A percentile compares a stretch with the other conserved stretches of the same genome.
Conservation (phyloP, 2,113 vertebrate genomes). For the Scatophagus argus region DNA sequence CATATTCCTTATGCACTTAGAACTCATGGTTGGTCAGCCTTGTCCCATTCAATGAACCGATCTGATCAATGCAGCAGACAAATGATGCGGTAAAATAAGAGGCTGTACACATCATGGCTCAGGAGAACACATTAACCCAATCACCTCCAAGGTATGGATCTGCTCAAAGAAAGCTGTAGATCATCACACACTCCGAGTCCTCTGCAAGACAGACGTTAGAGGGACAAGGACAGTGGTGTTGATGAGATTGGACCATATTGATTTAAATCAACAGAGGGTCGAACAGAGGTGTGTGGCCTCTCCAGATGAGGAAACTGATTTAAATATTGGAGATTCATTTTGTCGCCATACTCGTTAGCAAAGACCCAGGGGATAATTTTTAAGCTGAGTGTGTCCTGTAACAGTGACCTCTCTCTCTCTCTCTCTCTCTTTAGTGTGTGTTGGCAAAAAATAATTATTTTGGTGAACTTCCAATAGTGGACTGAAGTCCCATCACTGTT, state of each 20-base stretch:
- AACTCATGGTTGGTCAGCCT: slow-evolving; percentile 12
- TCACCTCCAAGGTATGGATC: slow-evolving; percentile 67
- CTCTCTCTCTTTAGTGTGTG: too few relatives aligned
- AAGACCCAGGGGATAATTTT: slow-evolving; percentile 45
- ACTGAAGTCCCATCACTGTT: slow-evolving; percentile 36
- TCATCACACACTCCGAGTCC: slow-evolving; percentile 50
- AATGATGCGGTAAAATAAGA: slow-evolving; percentile 55
- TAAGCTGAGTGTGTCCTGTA: slow-evolving; percentile 26
- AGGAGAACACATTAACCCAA: slow-evolving; percentile 61
- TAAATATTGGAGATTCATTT: slow-evolving; percentile 49
- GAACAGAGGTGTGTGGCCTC: slow-evolving; percentile 57
- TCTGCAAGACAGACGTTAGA: slow-evolving; percentile 44
- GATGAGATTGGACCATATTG: slow-evolving; percentile 77
- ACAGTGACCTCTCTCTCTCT: slow-evolving; percentile 25
- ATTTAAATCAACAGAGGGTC: slow-evolving; percentile 75
- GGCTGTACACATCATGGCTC: slow-evolving; percentile 53
- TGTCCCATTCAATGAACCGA: slow-evolving; percentile 48
- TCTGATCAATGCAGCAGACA: slow-evolving; percentile 66
- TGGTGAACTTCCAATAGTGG: slow-evolving; percentile 21
- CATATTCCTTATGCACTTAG: slow-evolving; percentile 31
- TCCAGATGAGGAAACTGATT: slow-evolving; percentile 61
- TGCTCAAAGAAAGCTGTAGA: slow-evolving; percentile 52
- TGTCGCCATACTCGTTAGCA: slow-evolving; percentile 47
- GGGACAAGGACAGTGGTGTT: slow-evolving; percentile 68
- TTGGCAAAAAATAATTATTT: slow-evolving; percentile 41